Percentiles rank a stretch among this genome's conserved stretches.
These are phyloP conservation scores for Lapara coniferarum DNA, from an alignment of 2,888 invertebrate species.

Conservation along the genomic window DNA sequence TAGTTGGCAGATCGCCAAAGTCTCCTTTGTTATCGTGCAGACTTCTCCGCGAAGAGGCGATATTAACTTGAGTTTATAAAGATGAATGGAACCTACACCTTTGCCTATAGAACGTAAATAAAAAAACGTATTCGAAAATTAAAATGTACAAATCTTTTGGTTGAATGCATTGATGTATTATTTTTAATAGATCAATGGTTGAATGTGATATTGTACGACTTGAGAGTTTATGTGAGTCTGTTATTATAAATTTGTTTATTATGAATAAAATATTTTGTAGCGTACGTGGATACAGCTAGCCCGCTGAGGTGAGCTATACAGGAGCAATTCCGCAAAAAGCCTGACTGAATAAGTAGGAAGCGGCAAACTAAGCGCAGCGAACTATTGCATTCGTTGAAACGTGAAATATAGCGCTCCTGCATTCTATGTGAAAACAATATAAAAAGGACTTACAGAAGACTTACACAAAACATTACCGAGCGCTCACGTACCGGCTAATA, in stretches of 20 bases:
- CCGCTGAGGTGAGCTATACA: slow-evolving; percentile 30
- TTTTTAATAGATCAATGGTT: too few relatives aligned
- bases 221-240: too few relatives aligned
- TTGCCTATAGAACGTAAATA: not conserved
- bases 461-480: slow-evolving; percentile 6
- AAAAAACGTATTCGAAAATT: not conserved
- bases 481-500: slow-evolving; percentile 1
- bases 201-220: not conserved
- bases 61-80: slow-evolving; percentile 5
- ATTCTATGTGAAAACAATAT: slow-evolving; percentile 27
- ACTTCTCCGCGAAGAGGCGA: slow-evolving; percentile 1
- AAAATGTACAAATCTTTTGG: not conserved
- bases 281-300: slow-evolving; percentile 1
- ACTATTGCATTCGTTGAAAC: slow-evolving; percentile 38
- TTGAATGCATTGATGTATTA: too few relatives aligned
- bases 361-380: slow-evolving; percentile 28
- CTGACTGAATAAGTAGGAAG: slow-evolving; percentile 55
- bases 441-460: slow-evolving; percentile 27
- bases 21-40: slow-evolving; percentile 10
- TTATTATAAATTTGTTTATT: too few relatives aligned
- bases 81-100: not conserved
- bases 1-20: slow-evolving; percentile 7
- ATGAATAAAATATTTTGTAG: slow-evolving; percentile 13
- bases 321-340: slow-evolving; percentile 56
- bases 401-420: slow-evolving; percentile 48